phyloP scores from a whole-genome alignment of 2,797 vertebrate genomes.

The Platyrinchus mystaceus region DNA sequence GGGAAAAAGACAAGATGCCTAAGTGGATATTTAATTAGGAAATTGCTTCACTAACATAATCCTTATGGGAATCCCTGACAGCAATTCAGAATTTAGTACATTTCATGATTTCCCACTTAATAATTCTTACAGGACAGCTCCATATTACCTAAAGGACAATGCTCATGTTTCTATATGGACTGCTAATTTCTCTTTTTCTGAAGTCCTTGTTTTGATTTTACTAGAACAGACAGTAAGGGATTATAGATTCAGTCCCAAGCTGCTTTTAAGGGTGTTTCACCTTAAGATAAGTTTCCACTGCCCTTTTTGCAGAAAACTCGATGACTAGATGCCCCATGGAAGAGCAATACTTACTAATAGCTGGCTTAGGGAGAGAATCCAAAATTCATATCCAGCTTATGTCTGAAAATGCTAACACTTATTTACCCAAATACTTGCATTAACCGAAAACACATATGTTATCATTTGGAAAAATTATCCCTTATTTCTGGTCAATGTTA shows the following conservation, averaged over 20 bases:
- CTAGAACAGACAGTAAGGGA: not conserved
- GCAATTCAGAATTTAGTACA: not conserved
- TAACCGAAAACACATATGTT: not conserved
- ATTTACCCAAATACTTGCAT: not conserved
- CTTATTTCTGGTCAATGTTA: not conserved
- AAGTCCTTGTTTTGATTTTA: not conserved
- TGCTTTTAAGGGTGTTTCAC: not conserved
- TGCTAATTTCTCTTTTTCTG: not conserved
- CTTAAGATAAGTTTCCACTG: not conserved
- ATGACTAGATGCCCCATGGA: not conserved
- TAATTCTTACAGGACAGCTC: not conserved
- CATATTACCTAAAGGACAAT: not conserved
- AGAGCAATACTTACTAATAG: not conserved
- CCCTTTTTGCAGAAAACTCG: not conserved
- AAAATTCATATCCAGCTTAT: not conserved
- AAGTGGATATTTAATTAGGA: not conserved
- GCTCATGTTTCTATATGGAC: not conserved
- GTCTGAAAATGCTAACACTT: not conserved
- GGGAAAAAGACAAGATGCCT: not conserved
- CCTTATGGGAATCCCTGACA: not conserved
- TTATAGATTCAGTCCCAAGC: not conserved
- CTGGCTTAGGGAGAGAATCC: not conserved
- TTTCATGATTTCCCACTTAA: not conserved
- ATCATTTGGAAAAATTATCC: not conserved
- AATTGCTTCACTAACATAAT: not conserved